Percentiles rank a stretch among this genome's conserved stretches.
Evolutionary conservation across 1,140 invertebrate genomes (phyloP).

Genomic region (Diorhabda carinulata): DNA sequence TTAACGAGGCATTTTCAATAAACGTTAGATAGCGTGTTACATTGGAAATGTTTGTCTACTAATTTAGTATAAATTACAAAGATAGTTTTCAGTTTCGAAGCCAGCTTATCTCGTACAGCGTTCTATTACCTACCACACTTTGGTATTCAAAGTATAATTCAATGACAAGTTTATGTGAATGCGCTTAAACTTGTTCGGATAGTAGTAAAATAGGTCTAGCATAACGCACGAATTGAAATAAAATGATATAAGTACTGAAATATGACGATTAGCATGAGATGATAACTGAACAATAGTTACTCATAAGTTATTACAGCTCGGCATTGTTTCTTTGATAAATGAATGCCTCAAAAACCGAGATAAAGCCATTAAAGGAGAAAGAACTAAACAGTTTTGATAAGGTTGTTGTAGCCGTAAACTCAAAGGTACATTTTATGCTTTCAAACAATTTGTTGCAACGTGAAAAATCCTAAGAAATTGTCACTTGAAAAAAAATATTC

Average conservation of each 20-base stretch:
- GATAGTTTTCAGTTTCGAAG: too few relatives aligned
- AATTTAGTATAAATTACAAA: too few relatives aligned
- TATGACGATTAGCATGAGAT: slow-evolving; percentile 23
- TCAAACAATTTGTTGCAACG: not conserved
- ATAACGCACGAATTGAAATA: not conserved
- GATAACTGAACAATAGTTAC: slow-evolving; percentile 31
- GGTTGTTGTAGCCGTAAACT: slow-evolving; percentile 16
- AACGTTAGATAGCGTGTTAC: too few relatives aligned
- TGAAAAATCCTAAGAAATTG: not conserved
- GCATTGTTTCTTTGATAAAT: slow-evolving; percentile 37
- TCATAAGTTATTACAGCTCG: slow-evolving; percentile 31
- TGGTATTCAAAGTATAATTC: too few relatives aligned
- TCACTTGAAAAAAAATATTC: too few relatives aligned
- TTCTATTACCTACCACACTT: too few relatives aligned
- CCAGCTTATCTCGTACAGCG: too few relatives aligned
- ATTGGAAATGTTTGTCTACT: too few relatives aligned
- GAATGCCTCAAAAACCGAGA: slow-evolving; percentile 31
- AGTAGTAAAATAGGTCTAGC: not conserved
- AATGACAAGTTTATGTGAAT: too few relatives aligned
- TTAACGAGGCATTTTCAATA: too few relatives aligned
- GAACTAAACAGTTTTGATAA: slow-evolving; percentile 27
- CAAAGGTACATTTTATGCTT: not conserved
- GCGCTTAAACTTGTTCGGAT: not conserved
- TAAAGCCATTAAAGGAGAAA: slow-evolving; percentile 34
- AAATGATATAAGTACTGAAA: slow-evolving; percentile 27